A percentile compares a stretch with the other conserved stretches of the same genome.
phyloP scores from a whole-genome alignment of 2,113 vertebrate genomes.

The Cebidichthys violaceus region DNA sequence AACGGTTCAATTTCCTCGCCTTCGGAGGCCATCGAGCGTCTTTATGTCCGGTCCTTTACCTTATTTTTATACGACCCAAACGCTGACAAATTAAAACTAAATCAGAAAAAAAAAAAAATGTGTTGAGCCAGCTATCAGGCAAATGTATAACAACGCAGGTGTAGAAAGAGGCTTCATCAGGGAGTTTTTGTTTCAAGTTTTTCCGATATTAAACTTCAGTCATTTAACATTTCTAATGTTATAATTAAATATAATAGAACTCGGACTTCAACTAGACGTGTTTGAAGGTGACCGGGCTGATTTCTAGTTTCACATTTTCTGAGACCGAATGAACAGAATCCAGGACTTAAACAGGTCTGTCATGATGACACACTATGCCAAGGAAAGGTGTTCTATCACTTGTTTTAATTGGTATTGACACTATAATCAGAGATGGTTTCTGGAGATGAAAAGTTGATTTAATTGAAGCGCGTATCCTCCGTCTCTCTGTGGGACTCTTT shows the following conservation, averaged over 20 bases:
- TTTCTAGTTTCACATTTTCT: background rate
- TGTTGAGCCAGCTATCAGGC: background rate
- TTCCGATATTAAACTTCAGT: background rate
- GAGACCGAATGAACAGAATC: background rate
- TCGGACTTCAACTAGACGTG: background rate
- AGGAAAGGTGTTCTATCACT: background rate
- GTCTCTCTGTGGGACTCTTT: constrained; percentile 21
- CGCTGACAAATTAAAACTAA: constrained; percentile 3
- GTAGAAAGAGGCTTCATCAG: background rate
- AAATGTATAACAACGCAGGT: background rate
- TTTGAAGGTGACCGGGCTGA: background rate
- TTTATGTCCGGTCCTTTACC: constrained; percentile 31
- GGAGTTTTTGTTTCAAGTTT: background rate
- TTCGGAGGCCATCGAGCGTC: constrained; percentile 33
- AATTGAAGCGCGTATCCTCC: constrained; percentile 18
- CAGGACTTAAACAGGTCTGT: background rate
- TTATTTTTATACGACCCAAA: constrained; percentile 21
- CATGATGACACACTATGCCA: background rate
- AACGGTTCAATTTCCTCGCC: constrained; percentile 62
- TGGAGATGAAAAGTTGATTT: constrained; percentile 29
- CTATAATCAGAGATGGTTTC: constrained; percentile 22
- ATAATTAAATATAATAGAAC: background rate
- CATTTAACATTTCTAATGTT: background rate
- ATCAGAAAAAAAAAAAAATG: background rate
- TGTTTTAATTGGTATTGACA: constrained; percentile 27